A percentile compares a stretch with the other conserved stretches of the same genome.
Conservation (phyloP, 2,797 vertebrate genomes). For the Spinibarbus caldwelli region DNA sequence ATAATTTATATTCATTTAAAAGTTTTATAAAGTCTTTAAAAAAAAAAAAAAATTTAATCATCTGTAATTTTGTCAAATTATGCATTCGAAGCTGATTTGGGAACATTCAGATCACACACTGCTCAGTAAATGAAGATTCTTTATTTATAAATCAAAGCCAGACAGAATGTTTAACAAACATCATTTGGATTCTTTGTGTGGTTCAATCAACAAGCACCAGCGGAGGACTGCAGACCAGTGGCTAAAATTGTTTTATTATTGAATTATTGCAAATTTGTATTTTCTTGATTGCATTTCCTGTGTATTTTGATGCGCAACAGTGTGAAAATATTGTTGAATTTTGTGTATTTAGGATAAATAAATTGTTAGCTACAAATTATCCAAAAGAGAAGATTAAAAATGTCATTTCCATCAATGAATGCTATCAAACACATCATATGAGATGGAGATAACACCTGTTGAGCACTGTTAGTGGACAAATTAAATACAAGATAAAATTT, state of each 20-base stretch:
- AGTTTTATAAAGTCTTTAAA: background rate
- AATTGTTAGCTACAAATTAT: background rate
- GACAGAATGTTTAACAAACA: background rate
- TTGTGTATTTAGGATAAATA: background rate
- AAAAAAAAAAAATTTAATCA: background rate
- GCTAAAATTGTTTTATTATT: background rate
- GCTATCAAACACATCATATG: background rate
- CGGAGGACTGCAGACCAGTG: background rate
- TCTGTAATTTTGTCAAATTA: background rate
- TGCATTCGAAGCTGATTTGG: background rate
- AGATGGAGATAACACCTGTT: background rate
- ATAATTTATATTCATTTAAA: background rate
- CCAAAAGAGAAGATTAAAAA: background rate
- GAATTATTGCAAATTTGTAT: background rate
- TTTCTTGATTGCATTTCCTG: background rate
- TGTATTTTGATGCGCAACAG: background rate
- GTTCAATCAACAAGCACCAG: background rate
- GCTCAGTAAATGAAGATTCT: background rate
- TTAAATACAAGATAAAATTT: background rate
- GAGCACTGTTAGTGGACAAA: background rate
- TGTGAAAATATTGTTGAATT: background rate
- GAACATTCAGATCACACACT: background rate
- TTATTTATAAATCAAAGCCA: conserved; percentile 6
- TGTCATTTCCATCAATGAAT: background rate
- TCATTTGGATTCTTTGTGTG: background rate